Evolutionary conservation across 2,113 vertebrate species (phyloP).

Genomic region (Coptodon bakossiorum): DNA sequence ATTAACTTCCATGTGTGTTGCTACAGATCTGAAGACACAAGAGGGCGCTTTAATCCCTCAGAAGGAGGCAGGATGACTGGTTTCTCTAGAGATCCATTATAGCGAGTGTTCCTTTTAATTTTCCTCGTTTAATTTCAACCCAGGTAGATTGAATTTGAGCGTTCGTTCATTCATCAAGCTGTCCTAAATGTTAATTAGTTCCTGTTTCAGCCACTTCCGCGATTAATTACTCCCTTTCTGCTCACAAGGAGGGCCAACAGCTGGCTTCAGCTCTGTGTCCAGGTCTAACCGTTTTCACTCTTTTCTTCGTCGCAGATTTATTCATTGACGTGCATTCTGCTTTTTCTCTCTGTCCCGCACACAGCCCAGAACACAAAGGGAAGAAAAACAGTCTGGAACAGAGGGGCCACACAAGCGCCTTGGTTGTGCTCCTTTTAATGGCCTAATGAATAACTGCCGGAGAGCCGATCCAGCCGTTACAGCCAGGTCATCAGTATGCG

Average conservation of each 20-base stretch:
- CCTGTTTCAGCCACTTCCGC: constrained; percentile 35
- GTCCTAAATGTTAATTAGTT: constrained; percentile 32
- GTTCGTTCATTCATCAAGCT: constrained; percentile 47
- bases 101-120: constrained; percentile 14
- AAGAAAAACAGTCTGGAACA: constrained; percentile 46
- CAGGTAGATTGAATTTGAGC: constrained; percentile 49
- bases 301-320: constrained; percentile 32
- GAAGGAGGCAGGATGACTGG: neutral
- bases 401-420: constrained; percentile 50
- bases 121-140: constrained; percentile 20
- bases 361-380: constrained; percentile 12
- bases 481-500: constrained; percentile 62
- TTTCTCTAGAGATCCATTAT: neutral
- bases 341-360: constrained; percentile 6
- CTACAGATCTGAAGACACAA: constrained; percentile 9
- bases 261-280: constrained; percentile 39
- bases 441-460: constrained; percentile 59
- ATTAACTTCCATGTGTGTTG: neutral
- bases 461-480: constrained; percentile 33
- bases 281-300: constrained; percentile 26
- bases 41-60: constrained; percentile 32
- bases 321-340: constrained; percentile 46
- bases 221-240: constrained; percentile 45
- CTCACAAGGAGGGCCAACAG: constrained; percentile 47
- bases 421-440: constrained; percentile 55